Conservation (phyloP, 2,113 vertebrate species). For the Oncorhynchus clarkii region DNA sequence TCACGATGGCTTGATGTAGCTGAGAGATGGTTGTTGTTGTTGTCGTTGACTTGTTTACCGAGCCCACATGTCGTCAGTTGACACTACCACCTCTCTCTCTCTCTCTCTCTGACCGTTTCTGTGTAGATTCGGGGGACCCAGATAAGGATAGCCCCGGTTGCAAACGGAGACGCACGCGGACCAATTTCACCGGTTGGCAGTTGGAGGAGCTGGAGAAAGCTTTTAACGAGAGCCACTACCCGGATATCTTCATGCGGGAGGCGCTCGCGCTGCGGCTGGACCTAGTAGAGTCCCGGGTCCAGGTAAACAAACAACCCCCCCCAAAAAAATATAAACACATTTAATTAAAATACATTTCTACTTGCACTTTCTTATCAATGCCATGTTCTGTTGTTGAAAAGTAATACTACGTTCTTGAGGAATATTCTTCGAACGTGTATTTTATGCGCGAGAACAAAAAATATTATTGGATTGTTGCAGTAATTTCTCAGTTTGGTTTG, state of each 20-base stretch:
- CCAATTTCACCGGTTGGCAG: slow-evolving; percentile 99
- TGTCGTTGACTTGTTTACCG: neutral
- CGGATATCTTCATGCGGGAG: slow-evolving; percentile 98
- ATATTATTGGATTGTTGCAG: no score
- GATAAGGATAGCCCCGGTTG: slow-evolving; percentile 99
- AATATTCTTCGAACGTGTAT: no score
- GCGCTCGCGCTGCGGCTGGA: slow-evolving; percentile 94
- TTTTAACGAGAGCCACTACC: slow-evolving; percentile 98
- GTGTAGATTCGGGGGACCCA: slow-evolving; percentile 90
- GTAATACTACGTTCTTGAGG: no score
- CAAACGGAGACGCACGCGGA: slow-evolving; percentile 96
- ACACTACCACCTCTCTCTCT: slow-evolving; percentile 15
- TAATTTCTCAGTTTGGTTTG: neutral
- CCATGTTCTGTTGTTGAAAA: no score
- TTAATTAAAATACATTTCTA: neutral
- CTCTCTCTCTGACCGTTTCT: slow-evolving; percentile 32
- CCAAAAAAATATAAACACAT: neutral
- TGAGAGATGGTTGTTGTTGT: no score
- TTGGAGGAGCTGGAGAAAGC: slow-evolving; percentile 98
- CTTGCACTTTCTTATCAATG: no score
- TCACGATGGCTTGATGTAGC: neutral
- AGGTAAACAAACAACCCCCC: slow-evolving; percentile 80
- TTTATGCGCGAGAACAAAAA: no score
- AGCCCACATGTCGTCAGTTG: neutral
- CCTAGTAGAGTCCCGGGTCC: slow-evolving; percentile 95